A percentile compares a stretch with the other conserved stretches of the same genome.
Conservation (phyloP, 2,888 invertebrate species). For the Hipparchia sbordonii region DNA sequence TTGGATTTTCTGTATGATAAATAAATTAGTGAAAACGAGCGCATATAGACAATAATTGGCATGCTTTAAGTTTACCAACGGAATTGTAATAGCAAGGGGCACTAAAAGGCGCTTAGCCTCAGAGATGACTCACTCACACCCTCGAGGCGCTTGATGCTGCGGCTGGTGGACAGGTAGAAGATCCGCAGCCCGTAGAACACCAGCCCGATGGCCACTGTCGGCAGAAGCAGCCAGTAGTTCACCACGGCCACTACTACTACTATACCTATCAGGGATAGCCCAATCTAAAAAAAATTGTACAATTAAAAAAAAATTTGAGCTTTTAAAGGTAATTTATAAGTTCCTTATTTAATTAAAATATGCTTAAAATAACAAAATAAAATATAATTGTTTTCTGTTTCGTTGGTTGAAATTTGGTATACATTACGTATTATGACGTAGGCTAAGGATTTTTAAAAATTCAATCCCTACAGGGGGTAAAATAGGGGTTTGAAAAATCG, state of each 20-base stretch:
- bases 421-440: no score
- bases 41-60: no score
- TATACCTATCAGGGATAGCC: constrained; percentile 90
- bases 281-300: constrained; percentile 80
- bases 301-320: neutral
- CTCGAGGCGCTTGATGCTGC: constrained; percentile 91
- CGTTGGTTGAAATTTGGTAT: no score
- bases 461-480: no score
- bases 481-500: no score
- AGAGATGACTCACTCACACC: constrained; percentile 88
- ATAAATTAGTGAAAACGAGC: no score
- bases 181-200: constrained; percentile 89
- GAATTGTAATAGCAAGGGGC: constrained; percentile 35
- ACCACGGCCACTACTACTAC: constrained; percentile 89
- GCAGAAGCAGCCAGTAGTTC: constrained; percentile 88
- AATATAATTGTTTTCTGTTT: no score
- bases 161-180: constrained; percentile 90
- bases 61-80: neutral
- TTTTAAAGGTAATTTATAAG: neutral
- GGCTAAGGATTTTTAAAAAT: no score
- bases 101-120: constrained; percentile 47
- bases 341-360: no score
- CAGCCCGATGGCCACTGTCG: constrained; percentile 86
- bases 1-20: no score
- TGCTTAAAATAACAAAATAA: no score